These are phyloP conservation scores for Trachurus trachurus DNA, from an alignment of 2,797 vertebrate genomes.

Conservation along the genomic window DNA sequence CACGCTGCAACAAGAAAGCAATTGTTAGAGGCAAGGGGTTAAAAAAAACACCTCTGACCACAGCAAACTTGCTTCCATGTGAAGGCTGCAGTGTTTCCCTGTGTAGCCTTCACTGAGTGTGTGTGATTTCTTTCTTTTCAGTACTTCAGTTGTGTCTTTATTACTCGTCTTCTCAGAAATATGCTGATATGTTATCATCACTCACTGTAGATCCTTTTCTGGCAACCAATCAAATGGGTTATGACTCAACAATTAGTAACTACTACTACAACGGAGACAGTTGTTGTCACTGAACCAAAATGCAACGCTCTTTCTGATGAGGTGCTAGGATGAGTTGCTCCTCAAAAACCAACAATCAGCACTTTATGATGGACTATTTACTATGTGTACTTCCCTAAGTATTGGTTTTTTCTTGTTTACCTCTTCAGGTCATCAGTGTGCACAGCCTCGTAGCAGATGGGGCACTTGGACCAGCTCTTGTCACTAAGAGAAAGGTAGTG, in stretches of 20 bases:
- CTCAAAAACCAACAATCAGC: too few species aligned
- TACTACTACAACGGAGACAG: too few species aligned
- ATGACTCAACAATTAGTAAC: neutral
- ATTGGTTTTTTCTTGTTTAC: slow-evolving; percentile 69
- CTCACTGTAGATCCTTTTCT: neutral
- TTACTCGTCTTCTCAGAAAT: too few species aligned
- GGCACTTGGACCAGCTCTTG: slow-evolving; percentile 97
- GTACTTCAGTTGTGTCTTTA: too few species aligned
- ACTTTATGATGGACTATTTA: too few species aligned
- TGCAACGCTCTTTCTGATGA: too few species aligned
- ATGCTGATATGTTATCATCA: too few species aligned
- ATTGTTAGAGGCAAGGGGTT: neutral
- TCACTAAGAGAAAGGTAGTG: slow-evolving; percentile 97
- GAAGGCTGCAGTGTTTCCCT: neutral
- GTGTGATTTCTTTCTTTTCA: neutral
- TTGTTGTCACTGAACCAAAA: too few species aligned
- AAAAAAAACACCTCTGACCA: neutral
- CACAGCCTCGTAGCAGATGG: slow-evolving; percentile 97
- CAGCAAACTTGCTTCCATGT: neutral
- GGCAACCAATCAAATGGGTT: too few species aligned
- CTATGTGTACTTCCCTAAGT: too few species aligned
- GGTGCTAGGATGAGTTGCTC: too few species aligned
- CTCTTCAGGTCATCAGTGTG: slow-evolving; percentile 95
- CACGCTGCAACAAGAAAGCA: slow-evolving; percentile 85
- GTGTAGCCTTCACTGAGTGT: neutral